Conservation (phyloP, 2,113 vertebrate genomes). For the Oncorhynchus masou region DNA sequence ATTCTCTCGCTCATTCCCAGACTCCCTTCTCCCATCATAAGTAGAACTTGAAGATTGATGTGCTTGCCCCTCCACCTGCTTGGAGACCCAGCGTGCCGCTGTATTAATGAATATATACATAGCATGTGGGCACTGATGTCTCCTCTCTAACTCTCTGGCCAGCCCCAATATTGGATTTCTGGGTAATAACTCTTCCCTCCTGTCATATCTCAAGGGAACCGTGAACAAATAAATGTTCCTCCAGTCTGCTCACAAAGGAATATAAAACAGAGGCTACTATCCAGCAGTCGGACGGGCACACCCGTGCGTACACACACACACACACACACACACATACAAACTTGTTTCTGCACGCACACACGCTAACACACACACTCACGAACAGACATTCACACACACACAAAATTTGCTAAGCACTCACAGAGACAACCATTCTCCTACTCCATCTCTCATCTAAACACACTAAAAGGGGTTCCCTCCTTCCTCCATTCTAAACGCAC, state of each 20-base stretch:
- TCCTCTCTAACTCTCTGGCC: not conserved
- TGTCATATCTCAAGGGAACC: not conserved
- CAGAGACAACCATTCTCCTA: not conserved
- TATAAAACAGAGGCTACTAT: not conserved
- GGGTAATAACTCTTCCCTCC: slow-evolving; percentile 2
- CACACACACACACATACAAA: not conserved
- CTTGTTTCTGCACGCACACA: not conserved
- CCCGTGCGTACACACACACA: too few species aligned
- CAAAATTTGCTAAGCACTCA: not conserved
- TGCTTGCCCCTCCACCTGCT: slow-evolving; percentile 21
- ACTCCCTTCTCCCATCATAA: slow-evolving; percentile 18
- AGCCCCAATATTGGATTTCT: slow-evolving; percentile 10
- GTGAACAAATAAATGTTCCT: not conserved
- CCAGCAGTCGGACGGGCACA: slow-evolving; percentile 5
- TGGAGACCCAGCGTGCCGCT: not conserved
- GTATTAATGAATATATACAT: slow-evolving; percentile 11
- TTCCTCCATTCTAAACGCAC: not conserved
- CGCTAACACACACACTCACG: not conserved
- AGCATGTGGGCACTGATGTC: slow-evolving; percentile 7
- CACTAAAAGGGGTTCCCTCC: too few species aligned
- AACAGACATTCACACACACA: not conserved
- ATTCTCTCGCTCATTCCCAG: not conserved
- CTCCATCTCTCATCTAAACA: not conserved
- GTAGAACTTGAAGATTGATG: slow-evolving; percentile 26
- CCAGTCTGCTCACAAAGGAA: not conserved